Evolutionary conservation across 2,888 invertebrate species (phyloP).

Genomic region (Autographa gamma): DNA sequence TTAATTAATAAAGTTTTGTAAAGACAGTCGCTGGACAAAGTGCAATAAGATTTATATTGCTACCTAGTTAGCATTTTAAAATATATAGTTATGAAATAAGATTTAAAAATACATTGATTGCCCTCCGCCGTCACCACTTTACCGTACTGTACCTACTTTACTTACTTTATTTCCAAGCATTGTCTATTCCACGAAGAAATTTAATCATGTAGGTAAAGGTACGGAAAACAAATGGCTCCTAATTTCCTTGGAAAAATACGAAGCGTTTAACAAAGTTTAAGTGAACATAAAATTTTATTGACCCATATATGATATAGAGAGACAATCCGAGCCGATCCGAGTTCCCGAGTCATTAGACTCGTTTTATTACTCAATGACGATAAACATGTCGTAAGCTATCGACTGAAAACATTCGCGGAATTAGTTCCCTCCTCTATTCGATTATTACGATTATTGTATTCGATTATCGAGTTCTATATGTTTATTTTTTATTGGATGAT

Average conservation of each 20-base stretch:
- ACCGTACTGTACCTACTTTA: too few species aligned
- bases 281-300: constrained; percentile 88
- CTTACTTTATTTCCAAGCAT: too few species aligned
- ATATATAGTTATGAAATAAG: too few species aligned
- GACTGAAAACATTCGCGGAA: constrained; percentile 87
- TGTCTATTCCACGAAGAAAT: constrained; percentile 13
- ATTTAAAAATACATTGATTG: too few species aligned
- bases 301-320: constrained; percentile 88
- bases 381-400: constrained; percentile 88
- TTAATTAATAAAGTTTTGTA: too few species aligned
- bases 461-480: constrained; percentile 71
- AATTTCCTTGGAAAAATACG: constrained; percentile 67
- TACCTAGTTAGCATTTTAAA: too few species aligned
- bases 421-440: constrained; percentile 80
- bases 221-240: constrained; percentile 53
- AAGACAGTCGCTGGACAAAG: too few species aligned
- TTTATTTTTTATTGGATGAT: constrained; percentile 70
- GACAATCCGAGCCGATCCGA: constrained; percentile 80
- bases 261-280: constrained; percentile 86
- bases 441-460: constrained; percentile 82
- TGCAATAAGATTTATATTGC: too few species aligned
- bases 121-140: too few species aligned
- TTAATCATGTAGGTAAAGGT: constrained; percentile 32
- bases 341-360: constrained; percentile 87
- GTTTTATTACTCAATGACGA: constrained; percentile 86